Evolutionary conservation across 2,888 invertebrate species (phyloP).

Genomic region (Panopea generosa): DNA sequence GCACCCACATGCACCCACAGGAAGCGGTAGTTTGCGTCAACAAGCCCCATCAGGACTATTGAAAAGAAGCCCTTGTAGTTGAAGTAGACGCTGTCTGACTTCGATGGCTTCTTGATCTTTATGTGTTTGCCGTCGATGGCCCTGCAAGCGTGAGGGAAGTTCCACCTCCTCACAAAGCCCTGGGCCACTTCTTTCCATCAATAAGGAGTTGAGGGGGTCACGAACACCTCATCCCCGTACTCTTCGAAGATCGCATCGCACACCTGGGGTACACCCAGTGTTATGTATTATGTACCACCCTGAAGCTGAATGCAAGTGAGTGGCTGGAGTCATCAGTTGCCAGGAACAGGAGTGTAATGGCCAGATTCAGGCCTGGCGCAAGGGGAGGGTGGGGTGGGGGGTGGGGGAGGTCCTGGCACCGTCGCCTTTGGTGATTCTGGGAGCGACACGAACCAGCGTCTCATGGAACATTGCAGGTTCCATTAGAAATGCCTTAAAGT

Average conservation of each 20-base stretch:
- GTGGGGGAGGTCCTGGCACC: too few species aligned
- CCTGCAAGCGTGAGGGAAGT: too few species aligned
- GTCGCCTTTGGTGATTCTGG: background rate
- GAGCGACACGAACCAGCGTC: background rate
- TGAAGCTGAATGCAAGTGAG: too few species aligned
- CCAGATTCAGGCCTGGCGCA: too few species aligned
- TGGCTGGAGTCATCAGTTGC: too few species aligned
- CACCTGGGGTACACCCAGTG: constrained; percentile 12
- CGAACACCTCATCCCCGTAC: constrained; percentile 24
- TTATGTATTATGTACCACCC: too few species aligned
- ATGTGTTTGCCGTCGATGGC: too few species aligned
- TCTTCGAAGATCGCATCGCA: constrained; percentile 13
- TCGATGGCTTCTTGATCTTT: background rate
- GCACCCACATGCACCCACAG: constrained; percentile 1
- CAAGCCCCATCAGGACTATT: too few species aligned
- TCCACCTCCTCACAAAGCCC: background rate
- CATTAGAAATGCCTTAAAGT: background rate
- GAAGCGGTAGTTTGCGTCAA: too few species aligned
- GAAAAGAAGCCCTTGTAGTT: too few species aligned
- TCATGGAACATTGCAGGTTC: background rate
- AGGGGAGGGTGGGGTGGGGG: too few species aligned
- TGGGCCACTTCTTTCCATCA: constrained; percentile 19
- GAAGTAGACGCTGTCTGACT: constrained; percentile 1
- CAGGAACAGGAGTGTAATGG: too few species aligned
- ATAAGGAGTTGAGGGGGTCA: constrained; percentile 14